phyloP scores from a whole-genome alignment of 2,113 vertebrate genomes.

The Stercorarius parasiticus region DNA sequence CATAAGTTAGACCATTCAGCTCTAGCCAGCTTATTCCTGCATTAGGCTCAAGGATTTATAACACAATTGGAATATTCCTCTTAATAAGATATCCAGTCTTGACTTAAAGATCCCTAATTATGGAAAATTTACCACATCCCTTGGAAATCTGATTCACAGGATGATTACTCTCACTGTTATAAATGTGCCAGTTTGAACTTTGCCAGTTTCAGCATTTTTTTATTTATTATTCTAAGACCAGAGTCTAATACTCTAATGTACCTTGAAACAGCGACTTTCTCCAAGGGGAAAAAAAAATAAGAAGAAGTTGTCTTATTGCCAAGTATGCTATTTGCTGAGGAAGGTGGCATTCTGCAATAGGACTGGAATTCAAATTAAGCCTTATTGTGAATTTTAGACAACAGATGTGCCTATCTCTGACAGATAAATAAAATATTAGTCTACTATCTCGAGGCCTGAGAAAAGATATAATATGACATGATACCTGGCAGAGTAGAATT shows the following conservation, averaged over 20 bases:
- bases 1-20: background rate
- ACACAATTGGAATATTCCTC: background rate
- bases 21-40: background rate
- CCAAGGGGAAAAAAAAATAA: background rate
- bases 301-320: background rate
- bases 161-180: background rate
- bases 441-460: background rate
- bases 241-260: background rate
- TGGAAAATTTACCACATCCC: background rate
- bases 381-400: background rate
- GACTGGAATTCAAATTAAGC: background rate
- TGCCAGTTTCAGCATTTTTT: background rate
- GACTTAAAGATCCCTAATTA: background rate
- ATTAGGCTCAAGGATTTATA: background rate
- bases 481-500: background rate
- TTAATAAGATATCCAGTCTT: constrained; percentile 9
- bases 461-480: background rate
- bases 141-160: background rate
- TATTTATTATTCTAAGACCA: background rate
- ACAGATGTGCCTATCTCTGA: background rate
- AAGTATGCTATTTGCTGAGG: background rate
- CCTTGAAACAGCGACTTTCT: background rate
- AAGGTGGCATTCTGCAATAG: background rate
- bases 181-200: constrained; percentile 10
- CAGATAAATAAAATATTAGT: background rate